phyloP scores from a whole-genome alignment of 2,113 vertebrate genomes.

The Cololabis saira region DNA sequence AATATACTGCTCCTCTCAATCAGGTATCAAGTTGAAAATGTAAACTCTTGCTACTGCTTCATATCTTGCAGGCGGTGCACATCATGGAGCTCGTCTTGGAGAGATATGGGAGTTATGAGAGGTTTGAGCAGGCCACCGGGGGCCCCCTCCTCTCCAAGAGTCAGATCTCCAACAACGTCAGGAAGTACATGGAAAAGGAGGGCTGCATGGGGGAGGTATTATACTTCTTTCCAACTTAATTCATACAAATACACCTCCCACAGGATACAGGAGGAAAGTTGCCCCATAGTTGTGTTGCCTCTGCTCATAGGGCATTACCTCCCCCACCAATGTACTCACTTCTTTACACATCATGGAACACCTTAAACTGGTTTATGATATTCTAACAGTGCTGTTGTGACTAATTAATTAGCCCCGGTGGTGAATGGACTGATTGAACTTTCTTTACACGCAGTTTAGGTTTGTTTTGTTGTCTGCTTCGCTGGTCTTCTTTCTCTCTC shows the following conservation, averaged over 20 bases:
- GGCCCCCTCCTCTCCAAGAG: slow-evolving; percentile 88
- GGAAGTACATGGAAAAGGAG: slow-evolving; percentile 95
- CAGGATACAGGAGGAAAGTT: not conserved
- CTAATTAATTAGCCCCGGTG: too few species aligned
- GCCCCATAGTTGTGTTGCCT: not conserved
- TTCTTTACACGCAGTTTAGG: too few species aligned
- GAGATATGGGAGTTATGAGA: slow-evolving; percentile 92
- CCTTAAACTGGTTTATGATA: too few species aligned
- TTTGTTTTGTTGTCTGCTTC: too few species aligned
- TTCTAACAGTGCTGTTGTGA: too few species aligned
- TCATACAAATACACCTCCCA: not conserved
- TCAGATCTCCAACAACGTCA: slow-evolving; percentile 88
- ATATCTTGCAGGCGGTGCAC: slow-evolving; percentile 83
- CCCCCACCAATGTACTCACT: too few species aligned
- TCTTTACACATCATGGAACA: too few species aligned
- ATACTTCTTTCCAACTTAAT: not conserved
- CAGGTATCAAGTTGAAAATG: not conserved
- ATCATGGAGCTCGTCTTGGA: slow-evolving; percentile 90
- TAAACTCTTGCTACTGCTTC: not conserved
- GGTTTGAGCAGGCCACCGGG: slow-evolving; percentile 91
- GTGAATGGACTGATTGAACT: too few species aligned
- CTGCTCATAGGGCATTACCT: too few species aligned
- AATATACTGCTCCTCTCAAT: not conserved
- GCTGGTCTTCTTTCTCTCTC: too few species aligned
- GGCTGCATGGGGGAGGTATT: slow-evolving; percentile 93